These are phyloP conservation scores for Zygogramma bicolorata DNA, from an alignment of 2,888 invertebrate genomes.

Conservation along the genomic window DNA sequence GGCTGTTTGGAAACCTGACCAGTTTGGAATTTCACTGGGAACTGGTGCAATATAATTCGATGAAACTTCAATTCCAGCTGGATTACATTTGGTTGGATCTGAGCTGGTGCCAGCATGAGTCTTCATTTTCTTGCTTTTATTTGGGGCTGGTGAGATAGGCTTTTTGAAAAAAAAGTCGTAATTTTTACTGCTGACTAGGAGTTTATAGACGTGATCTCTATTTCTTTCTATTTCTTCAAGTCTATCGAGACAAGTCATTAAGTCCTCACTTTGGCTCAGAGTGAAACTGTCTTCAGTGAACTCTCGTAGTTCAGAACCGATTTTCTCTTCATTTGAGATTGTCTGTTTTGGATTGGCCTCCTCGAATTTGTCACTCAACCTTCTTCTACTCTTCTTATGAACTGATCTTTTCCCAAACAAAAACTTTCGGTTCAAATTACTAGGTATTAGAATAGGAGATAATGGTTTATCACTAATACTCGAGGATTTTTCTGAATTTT, in stretches of 20 bases:
- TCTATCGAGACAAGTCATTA: constrained; percentile 44
- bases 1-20: constrained; percentile 42
- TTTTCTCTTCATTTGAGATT: not conserved
- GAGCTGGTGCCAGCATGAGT: not conserved
- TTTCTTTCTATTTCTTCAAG: constrained; percentile 48
- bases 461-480: constrained; percentile 44
- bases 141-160: constrained; percentile 43
- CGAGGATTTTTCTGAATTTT: not conserved
- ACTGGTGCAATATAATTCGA: not conserved
- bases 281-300: constrained; percentile 35
- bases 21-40: constrained; percentile 17
- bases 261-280: constrained; percentile 25
- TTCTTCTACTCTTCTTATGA: constrained; percentile 32
- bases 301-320: constrained; percentile 5
- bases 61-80: constrained; percentile 7
- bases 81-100: not conserved
- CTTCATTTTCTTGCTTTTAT: constrained; percentile 18
- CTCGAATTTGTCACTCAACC: constrained; percentile 34
- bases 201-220: constrained; percentile 32
- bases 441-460: constrained; percentile 55
- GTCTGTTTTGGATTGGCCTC: not conserved
- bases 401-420: constrained; percentile 26
- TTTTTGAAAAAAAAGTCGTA: constrained; percentile 49
- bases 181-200: constrained; percentile 18
- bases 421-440: constrained; percentile 41